Evolutionary conservation across 2,888 invertebrate species (phyloP), one percentile per base, ranked within the genome.

Genomic region (Apeira syringaria): DNA sequence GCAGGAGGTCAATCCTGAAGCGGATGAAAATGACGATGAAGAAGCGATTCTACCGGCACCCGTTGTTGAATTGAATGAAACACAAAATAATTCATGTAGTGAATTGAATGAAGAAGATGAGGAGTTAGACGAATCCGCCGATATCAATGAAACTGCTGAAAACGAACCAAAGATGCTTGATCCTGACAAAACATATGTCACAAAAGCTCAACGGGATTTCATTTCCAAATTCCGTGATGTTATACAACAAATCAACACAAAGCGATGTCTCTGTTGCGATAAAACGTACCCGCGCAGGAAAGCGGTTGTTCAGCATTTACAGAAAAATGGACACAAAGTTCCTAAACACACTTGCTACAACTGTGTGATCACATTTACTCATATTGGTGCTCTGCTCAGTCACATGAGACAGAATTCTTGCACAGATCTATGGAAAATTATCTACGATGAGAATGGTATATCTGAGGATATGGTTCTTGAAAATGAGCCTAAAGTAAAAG

Each of bases 291-390:
- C 90, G 1, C 80, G 90, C 1, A 71, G 90, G 42, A 91, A 91
- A 61, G 88, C 90, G 6, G 90, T 91, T 22, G 90, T 91, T 55
- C 90, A 90, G 48, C 90, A 91, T 61, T 69, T 91, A 40, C 90
- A 91, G 64, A 91, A 91, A 69, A 91, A 88, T 64, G 90, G 90
- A 1, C 81, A 86, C 47, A 89, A 88, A 74, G 92, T 92, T 33
- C 92, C 92, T 0, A 91, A 92, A 56, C 92, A 91, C 56, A 92
- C 92, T 0, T 93, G 92, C 59, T 92, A 92, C 56, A 91, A 91
- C 62, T 93, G 92, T 61, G 91, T 92, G 45, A 78, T 92, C 15
- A 92, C 92, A 0, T 92, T 92, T 49, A 81, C 80, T 3, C 90
- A 90, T 50, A 90, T 91, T 42, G 90, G 90, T 11, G 90, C 90